phyloP scores from a whole-genome alignment of 2,113 vertebrate genomes.

The Dromas ardeola region DNA sequence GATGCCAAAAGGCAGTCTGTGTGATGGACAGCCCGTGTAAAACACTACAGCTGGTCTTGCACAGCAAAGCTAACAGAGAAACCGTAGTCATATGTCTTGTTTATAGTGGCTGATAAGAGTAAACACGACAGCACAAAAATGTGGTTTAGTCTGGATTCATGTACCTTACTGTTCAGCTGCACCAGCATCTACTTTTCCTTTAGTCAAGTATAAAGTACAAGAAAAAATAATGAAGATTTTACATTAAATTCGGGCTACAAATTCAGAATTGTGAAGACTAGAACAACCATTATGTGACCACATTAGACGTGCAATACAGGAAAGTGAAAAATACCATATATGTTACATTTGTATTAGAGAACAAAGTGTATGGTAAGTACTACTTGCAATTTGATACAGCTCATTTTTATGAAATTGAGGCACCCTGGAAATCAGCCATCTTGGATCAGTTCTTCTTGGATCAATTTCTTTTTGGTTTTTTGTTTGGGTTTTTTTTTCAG shows the following conservation, averaged over 20 bases:
- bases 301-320: neutral
- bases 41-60: neutral
- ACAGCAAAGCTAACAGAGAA: neutral
- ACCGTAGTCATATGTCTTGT: fast-evolving
- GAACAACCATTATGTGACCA: neutral
- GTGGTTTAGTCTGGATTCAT: neutral
- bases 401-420: neutral
- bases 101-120: neutral
- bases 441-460: neutral
- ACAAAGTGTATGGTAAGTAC: neutral
- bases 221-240: neutral
- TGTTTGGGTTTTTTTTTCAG: neutral
- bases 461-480: neutral
- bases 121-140: neutral
- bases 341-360: neutral
- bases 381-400: neutral
- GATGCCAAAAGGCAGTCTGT: neutral
- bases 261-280: neutral
- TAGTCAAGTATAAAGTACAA: neutral
- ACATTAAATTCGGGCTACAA: neutral
- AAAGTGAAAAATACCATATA: neutral
- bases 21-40: fast-evolving
- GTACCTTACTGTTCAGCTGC: neutral
- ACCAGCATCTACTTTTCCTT: neutral
- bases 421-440: neutral